Conservation (phyloP, 2,888 invertebrate species). For the Dinocampus coccinellae region DNA sequence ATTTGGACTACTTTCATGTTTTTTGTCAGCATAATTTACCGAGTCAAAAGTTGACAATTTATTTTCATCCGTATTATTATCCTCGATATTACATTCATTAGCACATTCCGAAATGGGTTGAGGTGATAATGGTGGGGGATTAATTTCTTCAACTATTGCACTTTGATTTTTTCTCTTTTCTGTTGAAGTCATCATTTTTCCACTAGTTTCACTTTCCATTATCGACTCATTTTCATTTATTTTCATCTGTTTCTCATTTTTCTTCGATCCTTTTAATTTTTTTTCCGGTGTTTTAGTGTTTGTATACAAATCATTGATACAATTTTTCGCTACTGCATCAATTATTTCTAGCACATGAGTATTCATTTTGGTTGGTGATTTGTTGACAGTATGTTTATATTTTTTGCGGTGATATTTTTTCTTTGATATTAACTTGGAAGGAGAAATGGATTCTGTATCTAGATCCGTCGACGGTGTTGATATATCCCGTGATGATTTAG, state of each 20-base stretch:
- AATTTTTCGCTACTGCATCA: slow-evolving; percentile 55
- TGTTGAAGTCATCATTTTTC: neutral
- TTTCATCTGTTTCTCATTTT: neutral
- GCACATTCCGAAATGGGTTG: neutral
- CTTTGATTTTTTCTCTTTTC: neutral
- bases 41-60: slow-evolving; percentile 3
- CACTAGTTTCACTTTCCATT: neutral
- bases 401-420: slow-evolving; percentile 40
- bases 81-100: neutral
- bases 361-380: slow-evolving; percentile 36
- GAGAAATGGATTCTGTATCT: slow-evolving; percentile 48
- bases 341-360: slow-evolving; percentile 54
- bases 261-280: neutral
- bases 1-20: neutral
- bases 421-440: slow-evolving; percentile 17
- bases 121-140: neutral
- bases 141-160: neutral
- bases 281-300: neutral
- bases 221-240: neutral
- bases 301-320: slow-evolving; percentile 29
- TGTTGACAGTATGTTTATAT: slow-evolving; percentile 28
- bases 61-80: neutral
- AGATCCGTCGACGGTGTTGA: slow-evolving; percentile 34
- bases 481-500: slow-evolving; percentile 16
- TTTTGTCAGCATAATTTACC: neutral